Evolutionary conservation across 1,140 invertebrate species (phyloP).

Genomic region (Zaprionus capensis): DNA sequence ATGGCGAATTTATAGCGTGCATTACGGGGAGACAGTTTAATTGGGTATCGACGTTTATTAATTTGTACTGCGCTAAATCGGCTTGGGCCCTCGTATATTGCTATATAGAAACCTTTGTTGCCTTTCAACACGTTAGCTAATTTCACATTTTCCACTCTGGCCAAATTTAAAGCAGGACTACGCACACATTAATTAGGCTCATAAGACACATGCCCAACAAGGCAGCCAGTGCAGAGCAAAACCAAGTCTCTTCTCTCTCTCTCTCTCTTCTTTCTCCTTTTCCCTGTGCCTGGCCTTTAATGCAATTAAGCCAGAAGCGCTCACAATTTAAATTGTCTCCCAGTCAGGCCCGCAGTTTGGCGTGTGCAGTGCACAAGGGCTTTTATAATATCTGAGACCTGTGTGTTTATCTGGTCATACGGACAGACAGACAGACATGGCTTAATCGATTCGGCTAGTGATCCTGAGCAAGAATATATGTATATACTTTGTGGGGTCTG

Average conservation of each 20-base stretch:
- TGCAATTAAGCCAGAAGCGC: conserved; percentile 79
- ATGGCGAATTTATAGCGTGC: conserved; percentile 69
- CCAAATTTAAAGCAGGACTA: conserved; percentile 19
- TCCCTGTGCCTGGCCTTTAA: conserved; percentile 56
- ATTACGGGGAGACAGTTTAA: conserved; percentile 75
- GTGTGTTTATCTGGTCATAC: too few relatives aligned
- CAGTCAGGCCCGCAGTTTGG: not conserved
- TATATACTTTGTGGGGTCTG: too few relatives aligned
- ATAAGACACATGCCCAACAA: conserved; percentile 80
- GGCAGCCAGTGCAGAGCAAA: conserved; percentile 39
- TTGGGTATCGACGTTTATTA: conserved; percentile 79
- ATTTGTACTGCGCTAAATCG: conserved; percentile 47
- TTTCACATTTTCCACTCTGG: conserved; percentile 24
- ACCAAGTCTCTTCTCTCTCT: conserved; percentile 14
- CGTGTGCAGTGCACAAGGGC: too few relatives aligned
- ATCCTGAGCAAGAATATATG: too few relatives aligned
- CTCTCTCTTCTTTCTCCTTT: not conserved
- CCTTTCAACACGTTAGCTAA: conserved; percentile 71
- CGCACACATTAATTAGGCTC: conserved; percentile 75
- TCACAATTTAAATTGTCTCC: conserved; percentile 77
- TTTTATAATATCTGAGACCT: too few relatives aligned
- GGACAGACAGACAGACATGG: too few relatives aligned
- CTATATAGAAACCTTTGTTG: conserved; percentile 36
- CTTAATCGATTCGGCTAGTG: too few relatives aligned
- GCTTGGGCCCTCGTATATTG: conserved; percentile 8